Evolutionary conservation across 2,888 invertebrate genomes (phyloP).

Genomic region (Leptinotarsa haldemani): DNA sequence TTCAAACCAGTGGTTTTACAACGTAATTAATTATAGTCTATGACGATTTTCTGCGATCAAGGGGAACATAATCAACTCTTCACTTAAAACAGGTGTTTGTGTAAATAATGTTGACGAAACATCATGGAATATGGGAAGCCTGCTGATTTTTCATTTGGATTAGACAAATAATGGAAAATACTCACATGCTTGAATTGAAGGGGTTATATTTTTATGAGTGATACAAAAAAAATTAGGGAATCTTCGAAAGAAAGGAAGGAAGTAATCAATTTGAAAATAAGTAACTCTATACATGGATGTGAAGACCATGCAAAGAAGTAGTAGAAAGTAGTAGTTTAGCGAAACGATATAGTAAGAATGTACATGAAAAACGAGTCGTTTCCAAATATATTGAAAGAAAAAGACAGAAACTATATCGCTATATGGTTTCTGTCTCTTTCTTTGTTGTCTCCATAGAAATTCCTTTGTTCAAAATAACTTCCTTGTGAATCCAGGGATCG

Average conservation of each 20-base stretch:
- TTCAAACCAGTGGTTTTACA: not conserved
- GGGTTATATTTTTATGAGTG: too few species aligned
- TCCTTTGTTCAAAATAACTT: conserved; percentile 1
- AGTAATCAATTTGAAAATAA: too few species aligned
- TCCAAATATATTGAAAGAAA: not conserved
- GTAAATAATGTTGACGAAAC: not conserved
- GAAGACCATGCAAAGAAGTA: too few species aligned
- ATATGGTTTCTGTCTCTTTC: not conserved
- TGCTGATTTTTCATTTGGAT: not conserved
- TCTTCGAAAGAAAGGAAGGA: too few species aligned
- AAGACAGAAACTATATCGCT: not conserved
- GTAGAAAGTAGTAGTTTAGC: too few species aligned
- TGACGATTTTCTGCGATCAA: not conserved
- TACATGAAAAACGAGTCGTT: not conserved
- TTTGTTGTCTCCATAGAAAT: not conserved
- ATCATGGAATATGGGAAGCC: not conserved
- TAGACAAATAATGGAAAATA: too few species aligned
- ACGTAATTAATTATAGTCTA: not conserved
- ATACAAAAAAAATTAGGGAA: too few species aligned
- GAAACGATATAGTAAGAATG: not conserved
- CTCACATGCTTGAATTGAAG: too few species aligned
- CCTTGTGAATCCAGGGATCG: conserved; percentile 11
- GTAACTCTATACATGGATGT: too few species aligned
- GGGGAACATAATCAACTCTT: not conserved
- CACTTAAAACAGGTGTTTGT: not conserved